These are phyloP conservation scores for Mythimna vitellina DNA, from an alignment of 2,888 invertebrate species.

Conservation along the genomic window DNA sequence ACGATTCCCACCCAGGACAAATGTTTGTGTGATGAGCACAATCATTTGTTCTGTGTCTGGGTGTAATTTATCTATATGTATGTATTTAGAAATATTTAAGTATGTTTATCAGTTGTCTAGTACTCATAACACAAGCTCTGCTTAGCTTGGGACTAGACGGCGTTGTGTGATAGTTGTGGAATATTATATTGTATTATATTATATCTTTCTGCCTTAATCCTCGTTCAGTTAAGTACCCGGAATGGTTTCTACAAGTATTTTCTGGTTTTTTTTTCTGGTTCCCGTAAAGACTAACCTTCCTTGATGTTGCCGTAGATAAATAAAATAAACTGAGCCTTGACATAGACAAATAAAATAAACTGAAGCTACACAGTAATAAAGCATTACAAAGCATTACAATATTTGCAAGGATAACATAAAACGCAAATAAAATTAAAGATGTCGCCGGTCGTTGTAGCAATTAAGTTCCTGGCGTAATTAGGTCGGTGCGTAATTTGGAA, in stretches of 20 bases:
- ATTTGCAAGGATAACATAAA: slow-evolving; percentile 54
- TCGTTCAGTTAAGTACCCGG: too few species aligned
- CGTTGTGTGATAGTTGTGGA: too few species aligned
- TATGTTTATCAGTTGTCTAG: too few species aligned
- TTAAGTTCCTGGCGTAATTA: slow-evolving; percentile 59
- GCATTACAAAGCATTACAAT: slow-evolving; percentile 46
- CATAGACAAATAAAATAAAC: not conserved
- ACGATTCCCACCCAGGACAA: too few species aligned
- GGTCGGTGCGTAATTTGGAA: slow-evolving; percentile 53
- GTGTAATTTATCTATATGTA: too few species aligned
- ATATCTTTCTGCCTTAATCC: too few species aligned
- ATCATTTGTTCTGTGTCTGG: too few species aligned
- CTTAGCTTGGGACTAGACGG: too few species aligned
- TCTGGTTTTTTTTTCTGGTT: not conserved
- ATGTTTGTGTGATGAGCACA: too few species aligned
- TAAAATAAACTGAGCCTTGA: not conserved
- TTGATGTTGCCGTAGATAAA: not conserved
- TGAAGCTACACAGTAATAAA: slow-evolving; percentile 31
- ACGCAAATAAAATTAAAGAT: slow-evolving; percentile 62
- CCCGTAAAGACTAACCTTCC: not conserved
- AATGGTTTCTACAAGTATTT: not conserved
- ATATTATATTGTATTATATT: too few species aligned
- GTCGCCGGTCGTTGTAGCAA: slow-evolving; percentile 60
- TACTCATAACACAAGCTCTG: too few species aligned
- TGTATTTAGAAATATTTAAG: too few species aligned